Evolutionary conservation across 2,888 invertebrate species (phyloP).

Genomic region (Petrophora chlorosata): DNA sequence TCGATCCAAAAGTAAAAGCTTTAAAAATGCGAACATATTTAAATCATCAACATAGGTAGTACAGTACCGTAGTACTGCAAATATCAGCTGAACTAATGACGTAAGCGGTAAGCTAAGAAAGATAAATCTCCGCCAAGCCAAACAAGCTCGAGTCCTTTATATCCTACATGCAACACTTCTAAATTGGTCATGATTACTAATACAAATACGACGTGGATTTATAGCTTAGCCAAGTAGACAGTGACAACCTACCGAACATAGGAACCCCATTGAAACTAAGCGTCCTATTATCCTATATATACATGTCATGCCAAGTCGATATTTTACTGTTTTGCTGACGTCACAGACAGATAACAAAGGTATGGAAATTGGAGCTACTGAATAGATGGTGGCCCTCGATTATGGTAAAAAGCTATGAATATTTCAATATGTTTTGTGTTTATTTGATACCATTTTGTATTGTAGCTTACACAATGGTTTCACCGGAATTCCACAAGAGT

Average conservation of each 20-base stretch:
- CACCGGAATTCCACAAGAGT: constrained; percentile 5
- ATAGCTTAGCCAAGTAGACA: constrained; percentile 25
- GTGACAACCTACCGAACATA: constrained; percentile 24
- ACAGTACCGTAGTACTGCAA: too few relatives aligned
- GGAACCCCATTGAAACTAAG: constrained; percentile 24
- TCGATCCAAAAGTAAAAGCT: background rate
- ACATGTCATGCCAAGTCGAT: constrained; percentile 37
- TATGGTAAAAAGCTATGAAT: constrained; percentile 32
- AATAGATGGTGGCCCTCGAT: constrained; percentile 23
- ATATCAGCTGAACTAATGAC: background rate
- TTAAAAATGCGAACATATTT: too few relatives aligned
- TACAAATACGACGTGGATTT: constrained; percentile 27
- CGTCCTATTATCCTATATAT: too few relatives aligned
- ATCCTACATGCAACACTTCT: constrained; percentile 17
- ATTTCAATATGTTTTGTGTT: constrained; percentile 29
- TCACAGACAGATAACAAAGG: constrained; percentile 40
- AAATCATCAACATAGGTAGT: too few relatives aligned
- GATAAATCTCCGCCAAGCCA: constrained; percentile 9
- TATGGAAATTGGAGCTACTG: constrained; percentile 34
- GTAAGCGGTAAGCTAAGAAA: background rate
- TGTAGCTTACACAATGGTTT: background rate
- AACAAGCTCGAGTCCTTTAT: constrained; percentile 14
- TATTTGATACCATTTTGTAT: constrained; percentile 13
- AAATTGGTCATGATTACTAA: constrained; percentile 29
- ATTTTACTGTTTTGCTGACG: constrained; percentile 33